Evolutionary conservation across 1,140 invertebrate species (phyloP), one percentile per base, ranked within the genome.

Genomic region (Trichonephila clavata): DNA sequence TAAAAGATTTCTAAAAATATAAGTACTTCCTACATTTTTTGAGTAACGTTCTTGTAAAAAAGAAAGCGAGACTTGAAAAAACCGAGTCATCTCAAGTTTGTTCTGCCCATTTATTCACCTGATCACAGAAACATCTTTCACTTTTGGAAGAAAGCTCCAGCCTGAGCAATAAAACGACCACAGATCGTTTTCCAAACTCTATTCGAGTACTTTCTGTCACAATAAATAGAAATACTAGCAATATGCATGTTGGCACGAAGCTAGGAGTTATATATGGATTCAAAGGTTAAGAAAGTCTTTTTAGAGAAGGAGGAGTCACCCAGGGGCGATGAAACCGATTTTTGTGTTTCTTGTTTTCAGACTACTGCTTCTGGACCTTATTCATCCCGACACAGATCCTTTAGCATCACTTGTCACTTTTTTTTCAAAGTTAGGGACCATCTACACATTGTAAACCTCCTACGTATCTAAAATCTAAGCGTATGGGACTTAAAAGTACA

Each of bases 291-390:
- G 27, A 71, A 77, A 77, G 32, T 77, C 61, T 77, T 27, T 68
- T 27, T 77, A 32, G 27, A 39, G 16, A 77, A 39, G 71, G 20
- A 50, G 81, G 21, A 57, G 43, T 83, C 43, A 13, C 32, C 81
- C 50, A 83, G 81, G 50, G 81, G 81, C 81, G 81, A 83, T 83
- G 81, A 83, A 83, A 83, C 81, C 18, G 81, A 83, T 83, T 83
- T 83, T 83, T 83, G 39, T n/a, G 81, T 43, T 50, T 59, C 81
- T 83, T 83, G 43, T 83, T 83, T 83, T 83, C n/a, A 43, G 81
- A 83, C n/a, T n/a, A 83, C 81, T 83, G 81, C 81, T 59, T 83
- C 81, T 83, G 81, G 21, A 83, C 39, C 43, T 59, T 83, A n/a
- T 59, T 83, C 50, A 57, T 57, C 50, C 81, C 81, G 21, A 57